phyloP scores from a whole-genome alignment of 2,888 invertebrate species.

The Trissonchulus latispiculum region DNA sequence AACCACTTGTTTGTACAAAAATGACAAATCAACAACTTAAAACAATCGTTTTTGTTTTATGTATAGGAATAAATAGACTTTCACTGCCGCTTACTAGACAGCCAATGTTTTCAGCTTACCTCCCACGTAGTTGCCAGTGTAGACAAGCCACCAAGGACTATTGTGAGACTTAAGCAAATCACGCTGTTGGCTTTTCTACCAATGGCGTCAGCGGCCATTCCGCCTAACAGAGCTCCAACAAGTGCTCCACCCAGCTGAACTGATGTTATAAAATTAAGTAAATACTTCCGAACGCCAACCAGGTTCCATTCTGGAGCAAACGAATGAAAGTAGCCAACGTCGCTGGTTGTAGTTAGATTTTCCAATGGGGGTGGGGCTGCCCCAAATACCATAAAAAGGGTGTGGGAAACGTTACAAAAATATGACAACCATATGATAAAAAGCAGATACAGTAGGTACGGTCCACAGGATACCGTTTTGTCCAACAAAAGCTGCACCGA shows the following conservation, averaged over 20 bases:
- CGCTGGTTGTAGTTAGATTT: not conserved
- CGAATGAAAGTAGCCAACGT: not conserved
- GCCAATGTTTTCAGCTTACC: too few species aligned
- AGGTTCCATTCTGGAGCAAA: not conserved
- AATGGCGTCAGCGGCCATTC: constrained; percentile 42
- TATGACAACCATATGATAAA: not conserved
- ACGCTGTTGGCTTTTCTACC: constrained; percentile 32
- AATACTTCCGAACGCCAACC: not conserved
- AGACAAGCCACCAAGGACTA: not conserved
- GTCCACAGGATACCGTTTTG: not conserved
- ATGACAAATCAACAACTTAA: too few species aligned
- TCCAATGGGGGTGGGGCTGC: not conserved
- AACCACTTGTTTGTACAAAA: too few species aligned
- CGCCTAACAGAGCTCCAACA: constrained; percentile 39
- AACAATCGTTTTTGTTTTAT: too few species aligned
- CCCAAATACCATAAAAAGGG: not conserved
- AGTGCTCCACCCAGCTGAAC: constrained; percentile 43
- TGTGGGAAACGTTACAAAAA: not conserved
- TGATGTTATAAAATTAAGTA: constrained; percentile 34
- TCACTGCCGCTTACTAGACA: too few species aligned
- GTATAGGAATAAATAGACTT: too few species aligned
- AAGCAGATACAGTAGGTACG: not conserved
- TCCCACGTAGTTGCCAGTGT: not conserved
- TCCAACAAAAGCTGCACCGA: not conserved
- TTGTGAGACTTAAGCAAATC: not conserved